Evolutionary conservation across 2,888 invertebrate species (phyloP), one percentile per base, ranked within the genome.

Genomic region (Leptinotarsa juncta): DNA sequence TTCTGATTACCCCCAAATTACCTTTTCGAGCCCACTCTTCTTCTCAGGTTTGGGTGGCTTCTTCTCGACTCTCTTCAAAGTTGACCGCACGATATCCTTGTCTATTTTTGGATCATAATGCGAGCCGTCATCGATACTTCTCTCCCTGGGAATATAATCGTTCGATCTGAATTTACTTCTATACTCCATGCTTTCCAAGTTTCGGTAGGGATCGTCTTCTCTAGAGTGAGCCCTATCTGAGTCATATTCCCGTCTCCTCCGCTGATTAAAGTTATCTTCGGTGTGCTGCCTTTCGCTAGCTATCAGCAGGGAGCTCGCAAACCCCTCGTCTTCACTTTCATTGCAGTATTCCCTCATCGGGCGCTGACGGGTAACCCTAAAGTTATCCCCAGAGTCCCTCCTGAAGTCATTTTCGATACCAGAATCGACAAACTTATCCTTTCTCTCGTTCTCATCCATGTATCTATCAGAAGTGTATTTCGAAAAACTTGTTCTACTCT

Each of bases 371-470:
- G 80, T 67, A 1, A 77, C 81, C 75, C 73, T 87, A 84, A 78
- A 89, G 85, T 82, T 89, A 85, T 86, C 89, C 81, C 88, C 89
- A 0, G 94, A 93, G 82, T 94, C 94, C 78, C 94, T 91, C 70
- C 94, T 90, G 82, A 82, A 81, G 86, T 95, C 95, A 80, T 95
- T 94, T 84, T 95, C 95, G 78, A 95, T 95, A 0, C 95, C 95
- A 0, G 95, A 95, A 88, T 95, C 95, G 3, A 92, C 93, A 70
- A 93, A 89, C 71, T 92, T 90, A 82, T 91, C 93, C 80, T 80
- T 81, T 65, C 90, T 85, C 74, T 90, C 90, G 49, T 86, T 85
- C 77, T 89, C 89, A 75, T 82, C 81, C 32, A 78, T 90, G 85
- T 83, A 90, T 85, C 74, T 85, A 83, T 84, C 88, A 80, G 81